phyloP scores from a whole-genome alignment of 2,113 vertebrate genomes.

The Pimephales promelas region DNA sequence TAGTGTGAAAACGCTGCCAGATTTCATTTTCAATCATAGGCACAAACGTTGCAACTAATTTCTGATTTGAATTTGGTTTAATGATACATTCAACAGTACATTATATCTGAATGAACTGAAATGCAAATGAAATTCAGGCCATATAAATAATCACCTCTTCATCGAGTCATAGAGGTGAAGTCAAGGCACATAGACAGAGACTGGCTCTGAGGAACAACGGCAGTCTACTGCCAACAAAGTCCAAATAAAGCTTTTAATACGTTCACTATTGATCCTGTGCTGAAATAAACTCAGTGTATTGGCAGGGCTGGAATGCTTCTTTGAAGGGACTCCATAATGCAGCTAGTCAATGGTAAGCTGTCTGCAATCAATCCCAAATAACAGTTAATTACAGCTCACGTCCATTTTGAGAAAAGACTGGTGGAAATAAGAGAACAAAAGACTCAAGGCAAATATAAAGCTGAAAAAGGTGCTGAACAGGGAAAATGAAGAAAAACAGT shows the following conservation, averaged over 20 bases:
- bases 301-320: slow-evolving; percentile 79
- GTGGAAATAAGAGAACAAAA: slow-evolving; percentile 40
- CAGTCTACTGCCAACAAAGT: slow-evolving; percentile 71
- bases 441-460: slow-evolving; percentile 58
- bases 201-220: slow-evolving; percentile 64
- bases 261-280: slow-evolving; percentile 74
- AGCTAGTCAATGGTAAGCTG: slow-evolving; percentile 82
- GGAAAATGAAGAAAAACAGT: slow-evolving; percentile 9
- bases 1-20: neutral
- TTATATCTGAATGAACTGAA: slow-evolving; percentile 25
- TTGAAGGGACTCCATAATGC: slow-evolving; percentile 83
- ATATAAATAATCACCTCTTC: slow-evolving; percentile 2
- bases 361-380: slow-evolving; percentile 81
- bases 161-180: neutral
- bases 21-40: neutral
- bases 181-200: slow-evolving; percentile 43
- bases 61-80: neutral
- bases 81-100: neutral
- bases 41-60: neutral
- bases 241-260: slow-evolving; percentile 83
- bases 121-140: neutral
- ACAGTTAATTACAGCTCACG: slow-evolving; percentile 81
- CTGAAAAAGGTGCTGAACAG: slow-evolving; percentile 50
- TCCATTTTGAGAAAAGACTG: slow-evolving; percentile 64
- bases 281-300: slow-evolving; percentile 81